A percentile compares a stretch with the other conserved stretches of the same genome.
phyloP scores from a whole-genome alignment of 2,113 vertebrate species.

The Callopanchax toddi region DNA sequence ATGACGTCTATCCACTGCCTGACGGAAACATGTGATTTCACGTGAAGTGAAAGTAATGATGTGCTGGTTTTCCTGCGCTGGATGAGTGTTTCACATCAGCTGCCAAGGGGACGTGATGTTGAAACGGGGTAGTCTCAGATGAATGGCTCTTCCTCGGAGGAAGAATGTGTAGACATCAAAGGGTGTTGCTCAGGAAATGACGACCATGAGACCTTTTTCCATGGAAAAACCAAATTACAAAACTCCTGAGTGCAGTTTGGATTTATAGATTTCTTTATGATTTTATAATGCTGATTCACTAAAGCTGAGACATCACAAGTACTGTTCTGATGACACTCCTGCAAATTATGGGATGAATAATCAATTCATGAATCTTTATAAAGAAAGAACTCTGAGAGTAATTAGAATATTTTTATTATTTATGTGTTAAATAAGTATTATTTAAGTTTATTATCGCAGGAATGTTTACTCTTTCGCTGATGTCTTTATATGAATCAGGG shows the following conservation, averaged over 20 bases:
- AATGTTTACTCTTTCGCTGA: too few species aligned
- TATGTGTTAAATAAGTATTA: too few species aligned
- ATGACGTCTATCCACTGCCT: neutral
- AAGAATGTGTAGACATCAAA: neutral
- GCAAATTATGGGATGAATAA: too few species aligned
- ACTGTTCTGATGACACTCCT: too few species aligned
- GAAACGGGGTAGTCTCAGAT: neutral
- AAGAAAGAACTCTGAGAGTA: too few species aligned
- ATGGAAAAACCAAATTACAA: neutral
- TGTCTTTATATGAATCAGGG: too few species aligned
- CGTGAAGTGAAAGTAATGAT: neutral
- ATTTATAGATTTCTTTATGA: neutral
- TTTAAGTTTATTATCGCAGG: too few species aligned
- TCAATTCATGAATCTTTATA: too few species aligned
- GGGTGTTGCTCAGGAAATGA: neutral
- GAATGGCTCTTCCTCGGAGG: conserved; percentile 1
- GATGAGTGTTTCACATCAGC: too few species aligned
- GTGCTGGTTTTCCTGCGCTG: too few species aligned
- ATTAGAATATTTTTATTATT: too few species aligned
- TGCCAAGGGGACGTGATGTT: neutral
- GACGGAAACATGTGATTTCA: neutral
- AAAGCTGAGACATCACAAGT: neutral
- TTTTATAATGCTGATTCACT: neutral
- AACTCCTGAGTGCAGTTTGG: neutral
- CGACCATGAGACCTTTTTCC: neutral